phyloP scores from a whole-genome alignment of 2,888 invertebrate genomes.

The Rhodophaea formosa region DNA sequence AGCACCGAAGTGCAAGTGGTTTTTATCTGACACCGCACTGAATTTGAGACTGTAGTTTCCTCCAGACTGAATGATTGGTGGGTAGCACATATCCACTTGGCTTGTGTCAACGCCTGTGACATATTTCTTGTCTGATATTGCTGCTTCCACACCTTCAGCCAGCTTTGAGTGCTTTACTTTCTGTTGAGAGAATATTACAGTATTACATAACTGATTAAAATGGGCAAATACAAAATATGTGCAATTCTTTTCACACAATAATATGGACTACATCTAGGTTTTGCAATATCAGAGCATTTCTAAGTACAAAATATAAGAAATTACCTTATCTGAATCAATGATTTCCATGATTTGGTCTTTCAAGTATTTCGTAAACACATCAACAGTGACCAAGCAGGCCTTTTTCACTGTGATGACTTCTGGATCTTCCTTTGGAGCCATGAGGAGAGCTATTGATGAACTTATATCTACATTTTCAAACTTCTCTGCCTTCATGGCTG shows the following conservation, averaged over 20 bases:
- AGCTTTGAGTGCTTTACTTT: conserved; percentile 98
- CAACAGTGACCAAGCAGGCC: conserved; percentile 95
- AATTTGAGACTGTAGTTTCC: conserved; percentile 99
- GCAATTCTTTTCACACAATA: neutral
- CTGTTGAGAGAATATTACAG: conserved; percentile 60
- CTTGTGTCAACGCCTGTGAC: conserved; percentile 93
- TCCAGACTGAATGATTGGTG: conserved; percentile 99
- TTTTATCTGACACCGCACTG: conserved; percentile 96
- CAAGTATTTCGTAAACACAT: conserved; percentile 97
- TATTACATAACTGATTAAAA: conserved; percentile 9
- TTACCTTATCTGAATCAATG: conserved; percentile 96
- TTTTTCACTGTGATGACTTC: conserved; percentile 95
- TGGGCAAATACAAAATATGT: neutral
- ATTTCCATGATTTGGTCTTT: conserved; percentile 99
- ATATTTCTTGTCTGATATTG: conserved; percentile 97
- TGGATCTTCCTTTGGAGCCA: conserved; percentile 96
- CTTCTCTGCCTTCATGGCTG: conserved; percentile 86
- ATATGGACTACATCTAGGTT: too few species aligned
- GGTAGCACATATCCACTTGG: conserved; percentile 98
- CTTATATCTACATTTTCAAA: conserved; percentile 95
- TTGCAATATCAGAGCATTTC: too few species aligned
- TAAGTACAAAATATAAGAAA: conserved; percentile 22
- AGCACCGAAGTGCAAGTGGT: conserved; percentile 95
- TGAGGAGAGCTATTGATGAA: conserved; percentile 90
- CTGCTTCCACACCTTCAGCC: conserved; percentile 96